phyloP scores from a whole-genome alignment of 1,140 invertebrate species.

The Dendroctonus ponderosae region DNA sequence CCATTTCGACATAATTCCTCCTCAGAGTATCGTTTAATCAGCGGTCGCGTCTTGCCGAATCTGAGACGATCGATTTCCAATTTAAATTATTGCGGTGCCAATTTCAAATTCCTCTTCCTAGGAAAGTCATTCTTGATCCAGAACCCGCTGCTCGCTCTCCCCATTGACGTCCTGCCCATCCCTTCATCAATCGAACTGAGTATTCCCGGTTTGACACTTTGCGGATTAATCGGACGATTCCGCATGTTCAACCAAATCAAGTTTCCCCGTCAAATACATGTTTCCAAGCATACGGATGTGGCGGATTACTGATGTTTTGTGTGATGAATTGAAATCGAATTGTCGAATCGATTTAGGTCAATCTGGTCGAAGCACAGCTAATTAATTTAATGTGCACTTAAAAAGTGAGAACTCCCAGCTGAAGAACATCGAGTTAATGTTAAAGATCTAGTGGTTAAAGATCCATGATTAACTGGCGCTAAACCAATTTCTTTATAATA shows the following conservation, averaged over 20 bases:
- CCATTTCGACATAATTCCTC: no score
- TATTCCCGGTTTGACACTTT: conserved; percentile 8
- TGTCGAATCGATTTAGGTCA: not conserved
- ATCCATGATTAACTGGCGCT: no score
- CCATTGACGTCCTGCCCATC: not conserved
- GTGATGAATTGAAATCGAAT: conserved; percentile 9
- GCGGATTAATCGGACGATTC: conserved; percentile 8
- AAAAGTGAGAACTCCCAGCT: no score
- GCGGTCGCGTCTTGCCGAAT: not conserved
- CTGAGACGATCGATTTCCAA: conserved; percentile 9
- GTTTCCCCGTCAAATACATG: conserved; percentile 13
- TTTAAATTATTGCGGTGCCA: conserved; percentile 17
- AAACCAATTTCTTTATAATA: conserved; percentile 4
- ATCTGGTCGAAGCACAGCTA: no score
- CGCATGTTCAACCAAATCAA: not conserved
- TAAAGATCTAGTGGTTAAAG: no score
- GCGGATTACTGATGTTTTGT: conserved; percentile 3
- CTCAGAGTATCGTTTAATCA: no score
- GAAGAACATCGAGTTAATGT: no score
- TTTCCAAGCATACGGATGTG: conserved; percentile 2
- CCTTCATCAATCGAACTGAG: conserved; percentile 2
- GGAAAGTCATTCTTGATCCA: conserved; percentile 7
- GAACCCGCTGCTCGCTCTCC: not conserved
- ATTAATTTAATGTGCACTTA: no score
- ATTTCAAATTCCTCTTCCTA: not conserved